Evolutionary conservation across 2,797 vertebrate genomes (phyloP).

Genomic region (Chromis chromis): DNA sequence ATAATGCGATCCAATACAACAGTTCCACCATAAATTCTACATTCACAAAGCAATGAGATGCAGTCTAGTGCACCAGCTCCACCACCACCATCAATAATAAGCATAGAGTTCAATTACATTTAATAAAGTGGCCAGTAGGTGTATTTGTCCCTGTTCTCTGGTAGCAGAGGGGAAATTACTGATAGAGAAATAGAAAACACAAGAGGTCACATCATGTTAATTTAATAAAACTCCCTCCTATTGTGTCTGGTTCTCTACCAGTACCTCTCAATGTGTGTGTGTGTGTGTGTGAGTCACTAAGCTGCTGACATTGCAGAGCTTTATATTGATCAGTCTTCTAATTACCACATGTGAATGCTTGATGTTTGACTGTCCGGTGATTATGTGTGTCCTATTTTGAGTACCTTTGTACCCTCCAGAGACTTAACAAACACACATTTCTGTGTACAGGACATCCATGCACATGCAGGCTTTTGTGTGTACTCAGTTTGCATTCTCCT

Average conservation of each 20-base stretch:
- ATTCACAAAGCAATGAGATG: too few relatives aligned
- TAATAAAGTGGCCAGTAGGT: neutral
- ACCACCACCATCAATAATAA: too few relatives aligned
- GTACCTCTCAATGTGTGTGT: neutral
- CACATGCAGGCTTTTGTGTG: slow-evolving; percentile 4
- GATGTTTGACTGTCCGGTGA: slow-evolving; percentile 33
- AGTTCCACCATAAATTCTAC: too few relatives aligned
- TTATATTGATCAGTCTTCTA: slow-evolving; percentile 65
- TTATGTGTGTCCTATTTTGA: slow-evolving; percentile 38
- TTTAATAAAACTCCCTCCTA: slow-evolving; percentile 24
- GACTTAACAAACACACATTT: slow-evolving; percentile 1
- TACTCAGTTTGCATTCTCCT: neutral
- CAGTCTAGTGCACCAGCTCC: too few relatives aligned
- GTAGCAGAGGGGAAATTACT: slow-evolving; percentile 7
- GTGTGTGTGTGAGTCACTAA: slow-evolving; percentile 18
- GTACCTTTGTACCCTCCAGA: neutral
- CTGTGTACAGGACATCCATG: slow-evolving; percentile 12
- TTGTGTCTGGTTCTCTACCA: slow-evolving; percentile 18
- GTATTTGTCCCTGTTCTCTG: slow-evolving; percentile 25
- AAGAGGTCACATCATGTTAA: slow-evolving; percentile 31
- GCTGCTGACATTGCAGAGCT: slow-evolving; percentile 65
- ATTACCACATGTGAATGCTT: slow-evolving; percentile 45
- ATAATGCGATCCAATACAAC: too few relatives aligned
- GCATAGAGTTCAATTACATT: too few relatives aligned
- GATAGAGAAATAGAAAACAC: slow-evolving; percentile 18